Percentiles rank a stretch among this genome's conserved stretches.
Evolutionary conservation across 35 echinoderm and acorn worm species (phyloP).

Genomic region (Heliocidaris erythrogramma): DNA sequence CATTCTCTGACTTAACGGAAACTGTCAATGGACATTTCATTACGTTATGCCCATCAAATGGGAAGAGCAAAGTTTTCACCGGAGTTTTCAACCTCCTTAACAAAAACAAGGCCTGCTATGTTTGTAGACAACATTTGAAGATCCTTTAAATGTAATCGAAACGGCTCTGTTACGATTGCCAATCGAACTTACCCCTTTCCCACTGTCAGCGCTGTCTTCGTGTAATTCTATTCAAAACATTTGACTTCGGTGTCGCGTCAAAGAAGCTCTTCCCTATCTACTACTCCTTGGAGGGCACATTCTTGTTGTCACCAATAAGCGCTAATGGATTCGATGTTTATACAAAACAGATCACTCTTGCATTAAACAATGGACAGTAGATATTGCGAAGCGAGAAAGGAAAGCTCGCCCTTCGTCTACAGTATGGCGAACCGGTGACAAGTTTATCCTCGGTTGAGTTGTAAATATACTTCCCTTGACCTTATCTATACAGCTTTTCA

Average conservation of each 20-base stretch:
- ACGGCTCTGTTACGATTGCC: neutral
- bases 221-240: conserved; percentile 3
- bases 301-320: neutral
- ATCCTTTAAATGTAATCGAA: neutral
- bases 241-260: neutral
- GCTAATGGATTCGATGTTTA: conserved; percentile 11
- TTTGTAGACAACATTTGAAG: neutral
- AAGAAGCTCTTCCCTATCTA: neutral
- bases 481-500: neutral
- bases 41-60: too few relatives aligned
- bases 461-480: neutral
- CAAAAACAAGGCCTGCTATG: neutral
- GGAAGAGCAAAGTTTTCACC: neutral
- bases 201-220: neutral
- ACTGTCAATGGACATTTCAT: too few relatives aligned
- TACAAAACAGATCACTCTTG: neutral
- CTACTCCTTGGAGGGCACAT: neutral
- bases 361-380: neutral
- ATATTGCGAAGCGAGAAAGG: neutral
- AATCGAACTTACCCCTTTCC: neutral
- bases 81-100: neutral
- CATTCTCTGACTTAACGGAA: too few relatives aligned
- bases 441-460: neutral
- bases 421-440: neutral
- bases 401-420: neutral